Conservation (phyloP, 2,113 vertebrate genomes). For the Neogobius melanostomus region DNA sequence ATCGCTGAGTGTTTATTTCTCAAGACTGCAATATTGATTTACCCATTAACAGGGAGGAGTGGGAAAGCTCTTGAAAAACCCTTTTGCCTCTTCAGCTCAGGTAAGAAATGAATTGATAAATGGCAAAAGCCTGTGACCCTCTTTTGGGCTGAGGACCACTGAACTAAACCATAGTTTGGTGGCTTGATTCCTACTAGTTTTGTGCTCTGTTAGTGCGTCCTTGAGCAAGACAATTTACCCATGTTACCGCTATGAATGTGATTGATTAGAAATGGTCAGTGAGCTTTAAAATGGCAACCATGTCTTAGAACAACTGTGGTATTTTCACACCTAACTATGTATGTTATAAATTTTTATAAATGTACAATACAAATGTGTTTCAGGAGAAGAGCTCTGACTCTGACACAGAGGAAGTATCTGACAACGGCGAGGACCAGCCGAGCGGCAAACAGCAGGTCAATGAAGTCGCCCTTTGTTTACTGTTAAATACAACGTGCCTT, state of each 20-base stretch:
- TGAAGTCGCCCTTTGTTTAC: neutral
- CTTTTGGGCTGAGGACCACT: no score
- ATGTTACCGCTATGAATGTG: no score
- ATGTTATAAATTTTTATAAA: neutral
- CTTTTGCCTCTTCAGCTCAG: constrained; percentile 49
- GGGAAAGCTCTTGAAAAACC: constrained; percentile 44
- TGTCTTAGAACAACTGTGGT: no score
- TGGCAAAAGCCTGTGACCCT: no score
- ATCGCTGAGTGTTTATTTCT: no score
- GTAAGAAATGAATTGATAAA: constrained; percentile 6
- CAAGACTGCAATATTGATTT: neutral
- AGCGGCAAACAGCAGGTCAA: constrained; percentile 52
- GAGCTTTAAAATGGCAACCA: no score
- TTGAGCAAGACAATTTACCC: no score
- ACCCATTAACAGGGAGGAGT: constrained; percentile 32
- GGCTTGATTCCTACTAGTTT: no score
- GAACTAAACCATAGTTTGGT: no score
- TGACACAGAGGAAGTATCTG: constrained; percentile 26
- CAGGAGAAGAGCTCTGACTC: constrained; percentile 44
- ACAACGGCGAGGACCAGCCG: constrained; percentile 21
- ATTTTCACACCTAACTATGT: no score
- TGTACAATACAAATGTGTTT: neutral
- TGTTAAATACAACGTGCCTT: neutral
- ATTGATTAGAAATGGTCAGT: no score
- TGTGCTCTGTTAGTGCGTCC: no score